phyloP scores from a whole-genome alignment of 2,888 invertebrate genomes.

The Papilio demoleus region DNA sequence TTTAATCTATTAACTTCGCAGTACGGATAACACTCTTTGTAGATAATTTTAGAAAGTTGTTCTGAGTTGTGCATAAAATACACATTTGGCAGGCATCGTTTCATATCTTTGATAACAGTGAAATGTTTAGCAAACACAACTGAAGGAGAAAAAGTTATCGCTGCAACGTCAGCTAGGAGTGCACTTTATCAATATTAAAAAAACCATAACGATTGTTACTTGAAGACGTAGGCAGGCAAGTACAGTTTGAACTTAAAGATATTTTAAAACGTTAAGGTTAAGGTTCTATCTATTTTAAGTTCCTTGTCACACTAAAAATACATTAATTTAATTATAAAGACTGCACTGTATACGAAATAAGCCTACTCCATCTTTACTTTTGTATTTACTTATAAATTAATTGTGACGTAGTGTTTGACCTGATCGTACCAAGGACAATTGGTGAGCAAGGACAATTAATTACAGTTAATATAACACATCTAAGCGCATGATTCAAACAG shows the following conservation, averaged over 20 bases:
- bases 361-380: neutral
- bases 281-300: too few relatives aligned
- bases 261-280: too few relatives aligned
- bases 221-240: neutral
- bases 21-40: neutral
- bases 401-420: too few relatives aligned
- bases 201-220: neutral
- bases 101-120: slow-evolving; percentile 2
- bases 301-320: too few relatives aligned
- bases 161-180: neutral
- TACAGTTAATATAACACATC: too few relatives aligned
- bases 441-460: too few relatives aligned
- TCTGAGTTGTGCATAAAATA: neutral
- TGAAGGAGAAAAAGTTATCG: slow-evolving; percentile 19
- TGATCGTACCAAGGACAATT: too few relatives aligned
- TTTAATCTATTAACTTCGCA: neutral
- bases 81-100: neutral
- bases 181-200: neutral
- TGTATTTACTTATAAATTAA: too few relatives aligned
- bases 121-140: neutral
- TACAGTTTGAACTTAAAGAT: too few relatives aligned
- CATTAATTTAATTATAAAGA: too few relatives aligned
- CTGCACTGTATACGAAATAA: too few relatives aligned
- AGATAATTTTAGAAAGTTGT: neutral
- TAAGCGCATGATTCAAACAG: too few relatives aligned